Conservation (phyloP, 2,888 invertebrate genomes). For the Eupithecia abbreviata region DNA sequence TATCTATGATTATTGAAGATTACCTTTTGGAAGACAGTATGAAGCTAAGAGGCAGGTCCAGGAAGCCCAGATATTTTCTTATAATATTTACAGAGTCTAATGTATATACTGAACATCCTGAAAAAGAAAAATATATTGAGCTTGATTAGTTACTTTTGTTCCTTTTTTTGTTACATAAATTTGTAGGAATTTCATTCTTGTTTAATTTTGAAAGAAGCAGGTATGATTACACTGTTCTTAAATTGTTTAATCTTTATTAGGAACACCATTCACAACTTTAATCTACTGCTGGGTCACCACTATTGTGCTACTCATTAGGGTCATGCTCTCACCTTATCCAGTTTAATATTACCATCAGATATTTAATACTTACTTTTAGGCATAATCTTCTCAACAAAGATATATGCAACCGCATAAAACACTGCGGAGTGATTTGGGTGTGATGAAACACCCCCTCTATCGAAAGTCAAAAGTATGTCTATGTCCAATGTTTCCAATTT, state of each 20-base stretch:
- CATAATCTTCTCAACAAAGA: slow-evolving; percentile 89
- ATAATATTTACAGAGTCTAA: slow-evolving; percentile 93
- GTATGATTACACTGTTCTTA: no score
- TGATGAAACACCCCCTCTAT: slow-evolving; percentile 95
- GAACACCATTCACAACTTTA: no score
- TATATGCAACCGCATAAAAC: slow-evolving; percentile 91
- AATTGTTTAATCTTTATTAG: no score
- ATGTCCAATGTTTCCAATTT: slow-evolving; percentile 90
- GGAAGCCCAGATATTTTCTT: slow-evolving; percentile 92
- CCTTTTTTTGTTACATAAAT: no score
- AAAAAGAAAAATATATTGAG: slow-evolving; percentile 52
- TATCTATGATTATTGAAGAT: background rate
- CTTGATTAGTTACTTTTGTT: no score
- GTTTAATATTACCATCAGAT: background rate
- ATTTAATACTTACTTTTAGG: slow-evolving; percentile 85
- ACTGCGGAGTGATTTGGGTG: slow-evolving; percentile 96
- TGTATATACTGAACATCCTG: slow-evolving; percentile 92
- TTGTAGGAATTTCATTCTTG: no score
- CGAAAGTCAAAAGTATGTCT: slow-evolving; percentile 96
- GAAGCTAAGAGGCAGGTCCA: slow-evolving; percentile 93
- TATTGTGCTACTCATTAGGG: no score
- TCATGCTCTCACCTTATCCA: background rate
- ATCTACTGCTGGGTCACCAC: no score
- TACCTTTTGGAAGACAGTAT: slow-evolving; percentile 90
- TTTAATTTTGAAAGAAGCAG: background rate